Percentiles rank a stretch among this genome's conserved stretches.
Conservation (phyloP, 2,797 vertebrate species). For the Enteromius argenteus region DNA sequence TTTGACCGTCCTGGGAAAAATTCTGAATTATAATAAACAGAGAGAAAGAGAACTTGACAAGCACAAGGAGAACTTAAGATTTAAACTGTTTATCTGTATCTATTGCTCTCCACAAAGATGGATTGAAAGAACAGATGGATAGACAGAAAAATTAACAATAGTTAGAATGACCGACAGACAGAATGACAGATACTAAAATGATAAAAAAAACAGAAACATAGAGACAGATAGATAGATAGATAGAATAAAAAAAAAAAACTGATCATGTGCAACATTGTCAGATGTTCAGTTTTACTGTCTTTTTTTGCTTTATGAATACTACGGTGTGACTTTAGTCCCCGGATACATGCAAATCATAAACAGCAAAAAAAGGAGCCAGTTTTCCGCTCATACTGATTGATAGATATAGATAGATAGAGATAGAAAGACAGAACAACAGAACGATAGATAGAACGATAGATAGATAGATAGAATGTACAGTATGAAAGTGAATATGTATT, state of each 20-base stretch:
- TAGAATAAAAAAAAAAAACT: background rate
- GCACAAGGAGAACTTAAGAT: background rate
- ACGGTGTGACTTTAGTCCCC: conserved; percentile 5
- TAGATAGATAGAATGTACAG: background rate
- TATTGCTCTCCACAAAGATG: background rate
- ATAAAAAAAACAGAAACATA: background rate
- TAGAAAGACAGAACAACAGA: background rate
- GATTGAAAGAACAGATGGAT: background rate
- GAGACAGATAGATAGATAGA: background rate
- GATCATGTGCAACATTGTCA: background rate
- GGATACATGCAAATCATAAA: conserved; percentile 19
- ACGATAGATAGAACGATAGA: background rate
- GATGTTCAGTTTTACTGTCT: conserved; percentile 1
- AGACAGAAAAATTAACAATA: background rate
- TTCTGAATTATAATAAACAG: background rate
- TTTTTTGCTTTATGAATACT: conserved; percentile 21
- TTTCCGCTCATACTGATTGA: conserved; percentile 10
- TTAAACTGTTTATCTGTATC: background rate
- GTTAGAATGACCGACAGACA: background rate
- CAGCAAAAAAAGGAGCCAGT: conserved; percentile 10
- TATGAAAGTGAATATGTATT: background rate
- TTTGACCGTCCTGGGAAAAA: background rate
- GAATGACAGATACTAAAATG: background rate
- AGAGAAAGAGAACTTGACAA: background rate
- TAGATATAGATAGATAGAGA: background rate